A percentile compares a stretch with the other conserved stretches of the same genome.
Conservation (phyloP, 1,140 invertebrate genomes). For the Neotoxoptera formosana region DNA sequence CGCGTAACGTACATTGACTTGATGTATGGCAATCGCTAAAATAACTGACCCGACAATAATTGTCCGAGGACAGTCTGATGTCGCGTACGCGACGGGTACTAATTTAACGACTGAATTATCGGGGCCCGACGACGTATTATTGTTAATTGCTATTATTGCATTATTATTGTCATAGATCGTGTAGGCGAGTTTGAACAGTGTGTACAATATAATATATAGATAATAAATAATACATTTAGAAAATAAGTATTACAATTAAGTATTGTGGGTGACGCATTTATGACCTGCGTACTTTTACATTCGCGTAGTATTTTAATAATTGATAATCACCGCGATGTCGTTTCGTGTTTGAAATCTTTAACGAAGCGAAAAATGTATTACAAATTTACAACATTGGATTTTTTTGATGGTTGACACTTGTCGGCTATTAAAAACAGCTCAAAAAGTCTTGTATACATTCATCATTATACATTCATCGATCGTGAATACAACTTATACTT, state of each 20-base stretch:
- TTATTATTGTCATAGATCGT: neutral
- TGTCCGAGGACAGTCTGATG: neutral
- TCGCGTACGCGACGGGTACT: neutral
- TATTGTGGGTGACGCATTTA: neutral
- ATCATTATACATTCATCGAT: no score
- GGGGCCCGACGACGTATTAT: neutral
- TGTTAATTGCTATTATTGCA: neutral
- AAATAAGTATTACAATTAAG: constrained; percentile 5
- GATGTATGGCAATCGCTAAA: neutral
- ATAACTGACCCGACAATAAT: neutral
- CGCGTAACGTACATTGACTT: neutral
- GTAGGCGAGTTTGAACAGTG: neutral
- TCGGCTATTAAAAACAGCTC: no score
- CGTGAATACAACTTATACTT: no score
- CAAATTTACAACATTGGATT: neutral
- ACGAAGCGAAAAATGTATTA: neutral
- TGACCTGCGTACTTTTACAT: neutral
- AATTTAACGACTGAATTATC: neutral
- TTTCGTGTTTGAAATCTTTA: neutral
- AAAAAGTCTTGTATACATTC: no score
- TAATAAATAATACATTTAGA: neutral
- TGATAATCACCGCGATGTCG: neutral
- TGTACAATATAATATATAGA: no score
- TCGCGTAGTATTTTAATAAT: neutral
- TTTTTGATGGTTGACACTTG: neutral